phyloP scores from a whole-genome alignment of 2,888 invertebrate genomes.

The Parnassius orleans region DNA sequence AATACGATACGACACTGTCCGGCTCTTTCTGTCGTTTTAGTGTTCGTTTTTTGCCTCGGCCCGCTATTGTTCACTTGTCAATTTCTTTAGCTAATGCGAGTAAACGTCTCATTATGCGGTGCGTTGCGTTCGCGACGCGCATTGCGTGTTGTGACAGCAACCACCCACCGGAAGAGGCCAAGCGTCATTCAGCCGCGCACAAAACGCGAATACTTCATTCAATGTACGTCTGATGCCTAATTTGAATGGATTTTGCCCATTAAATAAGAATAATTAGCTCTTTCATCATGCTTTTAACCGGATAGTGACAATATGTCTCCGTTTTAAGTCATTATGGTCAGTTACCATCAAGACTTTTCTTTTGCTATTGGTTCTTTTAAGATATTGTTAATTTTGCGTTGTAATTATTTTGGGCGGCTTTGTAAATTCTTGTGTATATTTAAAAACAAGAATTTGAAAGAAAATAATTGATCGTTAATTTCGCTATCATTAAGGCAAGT shows the following conservation, averaged over 20 bases:
- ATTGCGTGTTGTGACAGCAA: conserved; percentile 80
- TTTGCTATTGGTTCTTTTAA: conserved; percentile 34
- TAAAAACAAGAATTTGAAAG: conserved; percentile 7
- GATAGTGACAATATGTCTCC: conserved; percentile 48
- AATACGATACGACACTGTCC: conserved; percentile 81
- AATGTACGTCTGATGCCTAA: conserved; percentile 74
- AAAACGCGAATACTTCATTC: conserved; percentile 78
- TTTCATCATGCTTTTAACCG: conserved; percentile 50
- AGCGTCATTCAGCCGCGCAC: conserved; percentile 76
- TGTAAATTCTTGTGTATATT: not conserved
- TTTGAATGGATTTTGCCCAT: conserved; percentile 76
- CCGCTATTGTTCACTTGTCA: conserved; percentile 81
- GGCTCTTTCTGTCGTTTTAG: conserved; percentile 77
- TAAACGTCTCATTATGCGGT: conserved; percentile 81
- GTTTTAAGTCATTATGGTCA: conserved; percentile 46
- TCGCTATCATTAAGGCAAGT: conserved; percentile 49
- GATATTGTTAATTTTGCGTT: conserved; percentile 41
- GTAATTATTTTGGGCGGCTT: not conserved
- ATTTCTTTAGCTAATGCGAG: conserved; percentile 81
- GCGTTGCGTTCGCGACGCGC: conserved; percentile 77
- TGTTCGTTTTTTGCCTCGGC: conserved; percentile 54
- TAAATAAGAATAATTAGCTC: conserved; percentile 77
- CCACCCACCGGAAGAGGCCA: conserved; percentile 80
- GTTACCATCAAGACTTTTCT: conserved; percentile 39
- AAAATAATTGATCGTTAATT: conserved; percentile 29